Conservation (phyloP, 37 sponge, comb jelly and placozoan genomes). For the Spongilla lacustris region DNA sequence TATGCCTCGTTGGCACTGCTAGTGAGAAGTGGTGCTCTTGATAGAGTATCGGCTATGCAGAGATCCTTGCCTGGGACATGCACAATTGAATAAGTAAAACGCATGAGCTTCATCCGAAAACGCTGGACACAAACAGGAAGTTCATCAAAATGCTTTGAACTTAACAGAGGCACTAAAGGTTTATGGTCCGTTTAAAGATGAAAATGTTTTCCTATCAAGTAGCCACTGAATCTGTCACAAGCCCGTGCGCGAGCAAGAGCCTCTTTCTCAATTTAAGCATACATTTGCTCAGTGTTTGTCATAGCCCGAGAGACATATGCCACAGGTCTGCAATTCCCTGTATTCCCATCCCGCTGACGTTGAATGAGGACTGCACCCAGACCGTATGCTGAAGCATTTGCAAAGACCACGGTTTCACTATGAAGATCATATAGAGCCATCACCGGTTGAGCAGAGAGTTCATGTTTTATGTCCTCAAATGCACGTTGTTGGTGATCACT, state of each 20-base stretch:
- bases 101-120: constrained; percentile 30
- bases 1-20: background rate
- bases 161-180: constrained; percentile 43
- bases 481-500: constrained; percentile 7
- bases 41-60: constrained; percentile 15
- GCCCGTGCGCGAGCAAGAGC: constrained; percentile 32
- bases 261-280: constrained; percentile 53
- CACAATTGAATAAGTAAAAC: constrained; percentile 16
- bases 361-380: constrained; percentile 1
- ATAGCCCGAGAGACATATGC: constrained; percentile 39
- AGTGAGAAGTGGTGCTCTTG: constrained; percentile 6
- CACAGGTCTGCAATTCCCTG: constrained; percentile 5
- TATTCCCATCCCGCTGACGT: background rate
- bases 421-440: constrained; percentile 5
- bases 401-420: constrained; percentile 11
- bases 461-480: constrained; percentile 14
- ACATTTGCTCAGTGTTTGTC: constrained; percentile 20
- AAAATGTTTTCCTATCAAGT: constrained; percentile 21
- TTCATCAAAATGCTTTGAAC: constrained; percentile 24
- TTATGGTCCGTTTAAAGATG: constrained; percentile 47
- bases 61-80: constrained; percentile 47
- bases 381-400: constrained; percentile 34
- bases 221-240: constrained; percentile 22
- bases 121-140: constrained; percentile 34
- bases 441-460: constrained; percentile 14